phyloP scores from a whole-genome alignment of 2,113 vertebrate species.

The Lynx canadensis region DNA sequence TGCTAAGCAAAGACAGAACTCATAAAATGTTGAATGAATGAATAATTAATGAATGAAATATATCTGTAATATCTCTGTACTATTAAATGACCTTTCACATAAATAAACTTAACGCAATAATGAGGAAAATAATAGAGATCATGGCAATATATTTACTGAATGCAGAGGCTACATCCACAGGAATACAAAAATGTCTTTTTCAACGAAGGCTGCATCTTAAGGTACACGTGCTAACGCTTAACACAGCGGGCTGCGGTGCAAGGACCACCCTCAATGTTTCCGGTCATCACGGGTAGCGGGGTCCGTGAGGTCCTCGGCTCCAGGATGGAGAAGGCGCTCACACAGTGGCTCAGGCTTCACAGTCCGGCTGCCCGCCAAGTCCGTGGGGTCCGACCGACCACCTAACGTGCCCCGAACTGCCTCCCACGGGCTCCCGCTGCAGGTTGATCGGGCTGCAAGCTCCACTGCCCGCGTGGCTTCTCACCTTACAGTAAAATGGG shows the following conservation, averaged over 20 bases:
- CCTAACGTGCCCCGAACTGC: rapidly evolving
- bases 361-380: too few species aligned
- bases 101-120: conserved; percentile 60
- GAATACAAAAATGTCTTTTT: background rate
- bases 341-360: background rate
- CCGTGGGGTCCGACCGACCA: background rate
- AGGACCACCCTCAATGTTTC: background rate
- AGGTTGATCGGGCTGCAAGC: rapidly evolving
- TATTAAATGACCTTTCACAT: conserved; percentile 70
- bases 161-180: background rate
- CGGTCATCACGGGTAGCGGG: rapidly evolving
- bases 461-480: rapidly evolving
- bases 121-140: conserved; percentile 10
- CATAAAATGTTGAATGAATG: conserved; percentile 58
- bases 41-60: conserved; percentile 75
- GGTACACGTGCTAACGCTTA: background rate
- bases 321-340: background rate
- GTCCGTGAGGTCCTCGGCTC: background rate
- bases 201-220: background rate
- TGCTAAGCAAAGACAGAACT: conserved; percentile 21
- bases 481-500: too few species aligned
- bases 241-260: too few species aligned
- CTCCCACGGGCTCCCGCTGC: rapidly evolving
- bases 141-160: conserved; percentile 47
- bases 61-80: conserved; percentile 66